Evolutionary conservation across 1,140 invertebrate genomes (phyloP).

Genomic region (Magallana gigas): DNA sequence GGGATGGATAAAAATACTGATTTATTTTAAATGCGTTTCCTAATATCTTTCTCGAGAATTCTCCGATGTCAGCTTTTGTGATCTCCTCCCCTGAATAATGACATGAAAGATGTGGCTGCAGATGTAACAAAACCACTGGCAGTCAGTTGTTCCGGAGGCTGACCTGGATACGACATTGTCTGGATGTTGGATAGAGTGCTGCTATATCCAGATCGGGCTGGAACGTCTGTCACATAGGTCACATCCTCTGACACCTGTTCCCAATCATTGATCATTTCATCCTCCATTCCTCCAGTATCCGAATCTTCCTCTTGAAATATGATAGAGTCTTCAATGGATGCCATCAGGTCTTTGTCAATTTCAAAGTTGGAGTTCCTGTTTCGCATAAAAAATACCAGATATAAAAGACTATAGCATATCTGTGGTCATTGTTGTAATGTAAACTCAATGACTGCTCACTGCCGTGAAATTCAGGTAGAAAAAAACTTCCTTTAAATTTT

Average conservation of each 20-base stretch:
- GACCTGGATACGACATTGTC: conserved; percentile 51
- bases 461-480: too few relatives aligned
- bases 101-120: conserved; percentile 67
- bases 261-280: conserved; percentile 62
- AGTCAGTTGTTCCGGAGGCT: conserved; percentile 47
- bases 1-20: too few relatives aligned
- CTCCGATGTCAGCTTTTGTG: conserved; percentile 33
- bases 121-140: conserved; percentile 63
- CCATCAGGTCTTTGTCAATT: conserved; percentile 79
- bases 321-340: conserved; percentile 82
- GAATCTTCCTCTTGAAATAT: conserved; percentile 58
- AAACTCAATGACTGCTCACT: too few relatives aligned
- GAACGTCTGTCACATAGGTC: conserved; percentile 42
- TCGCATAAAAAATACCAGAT: neutral
- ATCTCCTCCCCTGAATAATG: conserved; percentile 64
- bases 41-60: neutral
- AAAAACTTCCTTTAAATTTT: too few relatives aligned
- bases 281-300: conserved; percentile 47
- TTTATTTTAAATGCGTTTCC: too few relatives aligned
- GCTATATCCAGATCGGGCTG: conserved; percentile 36
- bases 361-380: conserved; percentile 83
- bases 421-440: too few relatives aligned
- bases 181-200: conserved; percentile 54
- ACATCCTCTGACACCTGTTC: conserved; percentile 60
- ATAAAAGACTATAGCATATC: too few relatives aligned